Percentiles rank a stretch among this genome's conserved stretches.
Evolutionary conservation across 1,140 invertebrate genomes (phyloP).

Genomic region (Nebria ingens): DNA sequence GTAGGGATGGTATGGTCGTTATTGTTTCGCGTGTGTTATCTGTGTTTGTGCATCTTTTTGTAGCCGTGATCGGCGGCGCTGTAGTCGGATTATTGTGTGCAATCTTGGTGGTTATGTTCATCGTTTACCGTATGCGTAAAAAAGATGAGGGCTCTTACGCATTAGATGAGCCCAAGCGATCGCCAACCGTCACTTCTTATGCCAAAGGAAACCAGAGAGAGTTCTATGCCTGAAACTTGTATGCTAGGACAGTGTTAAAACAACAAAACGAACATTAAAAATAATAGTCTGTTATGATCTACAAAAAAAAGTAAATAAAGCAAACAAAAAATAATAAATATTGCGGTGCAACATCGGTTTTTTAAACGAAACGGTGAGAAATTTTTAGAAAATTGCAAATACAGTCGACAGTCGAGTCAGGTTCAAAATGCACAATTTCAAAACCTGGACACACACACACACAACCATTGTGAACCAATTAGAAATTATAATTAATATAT

Average conservation of each 20-base stretch:
- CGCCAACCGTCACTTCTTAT: slow-evolving; percentile 82
- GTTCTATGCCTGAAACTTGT: slow-evolving; percentile 80
- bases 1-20: too few relatives aligned
- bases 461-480: too few relatives aligned
- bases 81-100: slow-evolving; percentile 94
- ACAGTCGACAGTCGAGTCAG: too few relatives aligned
- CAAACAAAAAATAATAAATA: too few relatives aligned
- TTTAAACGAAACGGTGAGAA: too few relatives aligned
- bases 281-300: not conserved
- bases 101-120: slow-evolving; percentile 98
- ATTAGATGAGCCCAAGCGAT: slow-evolving; percentile 91
- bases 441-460: too few relatives aligned
- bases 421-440: too few relatives aligned
- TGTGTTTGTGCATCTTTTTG: slow-evolving; percentile 37
- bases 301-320: too few relatives aligned
- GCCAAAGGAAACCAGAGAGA: slow-evolving; percentile 83
- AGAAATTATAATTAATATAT: too few relatives aligned
- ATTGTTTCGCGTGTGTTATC: too few relatives aligned
- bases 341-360: too few relatives aligned
- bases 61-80: slow-evolving; percentile 96
- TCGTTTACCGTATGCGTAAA: slow-evolving; percentile 98
- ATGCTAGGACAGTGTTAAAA: slow-evolving; percentile 10
- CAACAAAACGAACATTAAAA: not conserved
- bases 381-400: too few relatives aligned
- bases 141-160: slow-evolving; percentile 99